Conservation (phyloP, 2,113 vertebrate genomes). For the Vanacampus margaritifer region DNA sequence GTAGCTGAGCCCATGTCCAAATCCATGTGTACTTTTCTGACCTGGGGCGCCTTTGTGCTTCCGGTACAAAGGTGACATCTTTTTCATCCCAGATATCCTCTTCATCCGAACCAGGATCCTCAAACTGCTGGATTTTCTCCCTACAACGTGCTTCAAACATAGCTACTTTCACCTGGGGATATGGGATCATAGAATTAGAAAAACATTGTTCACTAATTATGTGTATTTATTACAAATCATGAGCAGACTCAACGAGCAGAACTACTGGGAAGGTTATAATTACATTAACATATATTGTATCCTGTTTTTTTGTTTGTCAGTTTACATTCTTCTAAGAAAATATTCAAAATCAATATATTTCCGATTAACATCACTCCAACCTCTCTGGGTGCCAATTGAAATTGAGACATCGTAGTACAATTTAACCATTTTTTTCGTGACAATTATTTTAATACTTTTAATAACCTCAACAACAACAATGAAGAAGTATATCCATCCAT, state of each 20-base stretch:
- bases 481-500: not conserved
- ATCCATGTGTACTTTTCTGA: constrained; percentile 41
- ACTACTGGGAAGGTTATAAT: not conserved
- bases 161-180: constrained; percentile 88
- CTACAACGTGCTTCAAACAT: constrained; percentile 98
- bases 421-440: not conserved
- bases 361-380: not conserved
- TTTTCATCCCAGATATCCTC: constrained; percentile 99
- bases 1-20: not conserved
- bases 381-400: not conserved
- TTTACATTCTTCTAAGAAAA: not conserved
- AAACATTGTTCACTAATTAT: not conserved
- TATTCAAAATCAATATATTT: not conserved
- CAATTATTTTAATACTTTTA: not conserved
- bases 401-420: not conserved
- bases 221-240: no score
- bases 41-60: constrained; percentile 90
- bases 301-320: not conserved
- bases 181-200: not conserved
- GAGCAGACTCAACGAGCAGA: not conserved
- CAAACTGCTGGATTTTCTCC: constrained; percentile 97
- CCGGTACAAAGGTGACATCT: constrained; percentile 87
- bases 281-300: not conserved
- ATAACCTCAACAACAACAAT: not conserved
- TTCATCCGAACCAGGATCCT: constrained; percentile 94